A percentile compares a stretch with the other conserved stretches of the same genome.
Conservation (phyloP, 2,113 vertebrate genomes). For the Glaucomys volans region DNA sequence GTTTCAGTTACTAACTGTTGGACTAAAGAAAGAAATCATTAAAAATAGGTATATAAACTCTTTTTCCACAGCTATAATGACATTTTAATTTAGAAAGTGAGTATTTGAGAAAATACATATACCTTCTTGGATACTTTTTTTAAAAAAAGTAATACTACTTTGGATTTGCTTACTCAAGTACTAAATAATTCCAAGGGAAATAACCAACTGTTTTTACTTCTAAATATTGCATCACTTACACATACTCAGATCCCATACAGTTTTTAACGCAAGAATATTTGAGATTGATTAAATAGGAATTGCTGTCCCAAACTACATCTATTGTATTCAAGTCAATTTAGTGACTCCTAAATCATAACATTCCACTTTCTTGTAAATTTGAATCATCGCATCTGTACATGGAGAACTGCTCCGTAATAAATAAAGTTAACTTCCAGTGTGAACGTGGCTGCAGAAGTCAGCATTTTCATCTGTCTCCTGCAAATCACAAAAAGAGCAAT, state of each 20-base stretch:
- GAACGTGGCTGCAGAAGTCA: slow-evolving; percentile 29
- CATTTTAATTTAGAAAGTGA: not conserved
- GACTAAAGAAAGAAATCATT: slow-evolving; percentile 40
- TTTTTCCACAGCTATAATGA: not conserved
- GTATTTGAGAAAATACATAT: slow-evolving; percentile 8
- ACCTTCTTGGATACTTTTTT: not conserved
- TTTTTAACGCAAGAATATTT: slow-evolving; percentile 48
- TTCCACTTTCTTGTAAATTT: slow-evolving; percentile 30
- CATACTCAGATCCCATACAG: not conserved
- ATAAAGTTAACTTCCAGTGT: slow-evolving; percentile 11
- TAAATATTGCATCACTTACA: slow-evolving; percentile 25
- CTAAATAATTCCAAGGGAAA: slow-evolving; percentile 43
- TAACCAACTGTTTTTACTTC: not conserved
- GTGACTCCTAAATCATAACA: slow-evolving; percentile 45
- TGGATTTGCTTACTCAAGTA: slow-evolving; percentile 51
- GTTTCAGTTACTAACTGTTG: slow-evolving; percentile 40
- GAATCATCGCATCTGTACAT: not conserved
- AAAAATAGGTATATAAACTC: not conserved
- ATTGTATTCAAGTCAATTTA: slow-evolving; percentile 27
- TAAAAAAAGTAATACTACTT: not conserved
- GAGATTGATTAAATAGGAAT: slow-evolving; percentile 49
- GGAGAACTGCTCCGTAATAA: slow-evolving; percentile 30
- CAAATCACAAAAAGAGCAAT: slow-evolving; percentile 21
- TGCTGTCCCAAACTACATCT: slow-evolving; percentile 15
- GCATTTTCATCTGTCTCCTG: not conserved